phyloP scores from a whole-genome alignment of 2,113 vertebrate species.

The Alligator mississippiensis region DNA sequence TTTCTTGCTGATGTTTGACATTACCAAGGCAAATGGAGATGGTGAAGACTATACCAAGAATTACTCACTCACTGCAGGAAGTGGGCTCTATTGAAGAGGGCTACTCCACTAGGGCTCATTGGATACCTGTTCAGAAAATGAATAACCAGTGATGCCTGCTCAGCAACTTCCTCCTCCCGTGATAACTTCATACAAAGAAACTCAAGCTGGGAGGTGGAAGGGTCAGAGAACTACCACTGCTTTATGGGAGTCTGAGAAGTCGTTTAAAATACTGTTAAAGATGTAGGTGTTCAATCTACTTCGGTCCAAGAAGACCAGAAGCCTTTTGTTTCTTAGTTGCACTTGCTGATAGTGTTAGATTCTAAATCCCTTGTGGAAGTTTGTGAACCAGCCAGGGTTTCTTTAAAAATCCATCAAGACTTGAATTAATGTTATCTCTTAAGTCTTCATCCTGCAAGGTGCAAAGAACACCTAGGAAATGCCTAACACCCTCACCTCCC shows the following conservation, averaged over 20 bases:
- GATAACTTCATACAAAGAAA: neutral
- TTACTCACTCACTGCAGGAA: neutral
- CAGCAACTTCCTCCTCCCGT: neutral
- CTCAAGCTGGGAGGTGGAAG: neutral
- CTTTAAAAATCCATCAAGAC: neutral
- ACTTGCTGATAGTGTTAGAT: neutral
- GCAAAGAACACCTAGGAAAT: neutral
- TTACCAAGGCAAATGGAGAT: neutral
- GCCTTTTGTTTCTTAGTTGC: neutral
- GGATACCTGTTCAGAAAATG: neutral
- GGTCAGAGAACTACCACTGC: neutral
- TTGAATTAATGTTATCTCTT: neutral
- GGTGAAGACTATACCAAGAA: neutral
- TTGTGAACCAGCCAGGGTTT: neutral
- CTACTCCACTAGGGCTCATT: neutral
- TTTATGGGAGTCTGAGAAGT: neutral
- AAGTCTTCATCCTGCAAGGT: neutral
- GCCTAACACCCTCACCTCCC: slow-evolving; percentile 56
- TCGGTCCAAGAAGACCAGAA: neutral
- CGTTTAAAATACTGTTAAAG: slow-evolving; percentile 20
- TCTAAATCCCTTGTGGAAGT: neutral
- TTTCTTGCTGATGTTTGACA: rapidly evolving
- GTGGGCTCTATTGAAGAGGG: neutral
- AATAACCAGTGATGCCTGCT: neutral
- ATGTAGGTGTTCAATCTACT: neutral